Evolutionary conservation across 1,140 invertebrate genomes (phyloP), one percentile per base, ranked within the genome.

Genomic region (Papilio helenus): DNA sequence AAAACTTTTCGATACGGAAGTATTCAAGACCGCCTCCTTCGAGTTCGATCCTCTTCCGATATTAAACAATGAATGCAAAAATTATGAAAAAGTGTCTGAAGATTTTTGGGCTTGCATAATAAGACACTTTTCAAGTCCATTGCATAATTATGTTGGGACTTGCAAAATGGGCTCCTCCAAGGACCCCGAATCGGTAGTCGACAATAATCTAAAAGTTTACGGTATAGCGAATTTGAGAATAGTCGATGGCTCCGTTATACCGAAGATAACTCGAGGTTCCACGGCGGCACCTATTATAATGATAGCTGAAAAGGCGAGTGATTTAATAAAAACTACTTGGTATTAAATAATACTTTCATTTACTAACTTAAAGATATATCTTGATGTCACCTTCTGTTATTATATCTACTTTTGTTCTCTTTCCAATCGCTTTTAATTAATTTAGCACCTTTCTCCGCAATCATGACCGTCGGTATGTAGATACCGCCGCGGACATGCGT

Each of bases 261-360:
- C 98, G 0, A 93, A 93, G 20, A 95, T 97, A 58, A 95, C 97
- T 1, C 95, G 95, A 61, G 97, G 96, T 3, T 97, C 98, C 81
- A 96, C 97, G 0, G 97, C 96, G 81, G 97, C 97, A 0, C 96
- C 96, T 0, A 96, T 97, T 9, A 96, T 96, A 78, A 99, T 99
- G 98, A 97, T 99, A 79, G 98, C 96, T 0, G 98, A 99, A 93
- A 98, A 98, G 90, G 97, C 96, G 0, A 96, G 98, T 12, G 97
- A 98, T 90, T 95, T 98, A 92, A 98, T 99, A 72, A 97, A 97
- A 91, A 91, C 95, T 79, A 90, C 94, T 82, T 97, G 96, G 96
- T 92, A 94, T 84, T 93, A 89, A 89, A 81, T 51, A 74, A 49
- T 72, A 80, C 68, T 90, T 91, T 92, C 90, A 88, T 89, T 90